Evolutionary conservation across 2,888 invertebrate genomes (phyloP), one percentile per base, ranked within the genome.

Genomic region (Cotesia congregata): DNA sequence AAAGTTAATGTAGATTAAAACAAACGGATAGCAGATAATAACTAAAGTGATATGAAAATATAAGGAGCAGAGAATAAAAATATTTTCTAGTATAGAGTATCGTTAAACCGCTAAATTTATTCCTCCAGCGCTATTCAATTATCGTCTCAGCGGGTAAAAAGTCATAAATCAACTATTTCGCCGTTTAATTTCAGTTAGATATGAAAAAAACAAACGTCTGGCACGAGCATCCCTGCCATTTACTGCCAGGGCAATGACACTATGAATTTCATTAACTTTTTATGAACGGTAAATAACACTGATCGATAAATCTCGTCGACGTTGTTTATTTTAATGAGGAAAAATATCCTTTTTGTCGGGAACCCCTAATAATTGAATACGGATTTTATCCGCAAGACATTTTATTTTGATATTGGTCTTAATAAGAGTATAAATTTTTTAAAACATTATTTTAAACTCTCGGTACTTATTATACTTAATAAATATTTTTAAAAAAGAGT

Each of bases 21-120:
- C 9, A 50, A 50, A 50, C 12, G 12, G 50, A 50, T 50, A 12
- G 12, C 12, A 50, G 50, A 50, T 50, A 50, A 50, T 50, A 7
- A 50, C 50, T 7, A 12, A 12, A 50, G 39, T 59, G 40, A n/a
- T 73, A 67, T 75, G 69, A 74, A 61, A 64, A 17, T 68, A 50
- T 15, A 59, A 50, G 41, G 40, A 67, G 72, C 75, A 79, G 67
- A 74, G 80, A 80, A 79, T 78, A 81, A 79, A 80, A 80, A 83
- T 30, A 30, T 30, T 30, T 30, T 30, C 3, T 30, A 30, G 30
- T 30, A 30, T 30, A 30, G 3, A 30, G 30, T 30, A 76, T 74
- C 72, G 60, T 72, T 77, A 68, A 71, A 79, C 80, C 78, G 65
- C 79, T 72, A 79, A 80, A 81, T 81, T 80, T 79, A 81, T 81